phyloP scores from a whole-genome alignment of 2,797 vertebrate species.

The Carduelis carduelis region DNA sequence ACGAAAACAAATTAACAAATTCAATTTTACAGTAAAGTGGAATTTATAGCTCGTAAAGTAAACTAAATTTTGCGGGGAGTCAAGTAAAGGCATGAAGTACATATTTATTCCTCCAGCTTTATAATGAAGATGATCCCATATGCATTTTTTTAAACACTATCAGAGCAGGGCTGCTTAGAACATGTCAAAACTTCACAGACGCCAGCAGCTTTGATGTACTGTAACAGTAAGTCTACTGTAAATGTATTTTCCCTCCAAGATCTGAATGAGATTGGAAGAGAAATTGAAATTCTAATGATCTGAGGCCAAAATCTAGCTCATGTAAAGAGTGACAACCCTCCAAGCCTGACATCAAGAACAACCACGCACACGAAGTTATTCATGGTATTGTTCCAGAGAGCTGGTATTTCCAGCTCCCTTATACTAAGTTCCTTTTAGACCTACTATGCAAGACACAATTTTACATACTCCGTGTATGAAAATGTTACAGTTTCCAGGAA shows the following conservation, averaged over 20 bases:
- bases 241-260: not conserved
- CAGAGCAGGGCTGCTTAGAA: not conserved
- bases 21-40: not conserved
- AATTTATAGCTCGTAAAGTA: not conserved
- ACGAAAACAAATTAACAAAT: not conserved
- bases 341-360: not conserved
- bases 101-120: not conserved
- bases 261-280: not conserved
- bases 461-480: not conserved
- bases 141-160: not conserved
- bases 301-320: not conserved
- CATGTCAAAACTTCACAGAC: not conserved
- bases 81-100: not conserved
- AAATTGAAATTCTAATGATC: not conserved
- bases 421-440: rapidly evolving
- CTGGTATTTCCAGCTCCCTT: not conserved
- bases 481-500: not conserved
- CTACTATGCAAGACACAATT: not conserved
- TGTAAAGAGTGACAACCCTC: rapidly evolving
- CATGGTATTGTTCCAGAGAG: not conserved
- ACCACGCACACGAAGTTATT: not conserved
- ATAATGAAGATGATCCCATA: not conserved
- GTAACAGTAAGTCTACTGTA: not conserved
- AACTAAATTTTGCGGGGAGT: not conserved
- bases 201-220: not conserved